Percentiles rank a stretch among this genome's conserved stretches.
phyloP scores from a whole-genome alignment of 2,888 invertebrate species.

The Epinotia bilunana region DNA sequence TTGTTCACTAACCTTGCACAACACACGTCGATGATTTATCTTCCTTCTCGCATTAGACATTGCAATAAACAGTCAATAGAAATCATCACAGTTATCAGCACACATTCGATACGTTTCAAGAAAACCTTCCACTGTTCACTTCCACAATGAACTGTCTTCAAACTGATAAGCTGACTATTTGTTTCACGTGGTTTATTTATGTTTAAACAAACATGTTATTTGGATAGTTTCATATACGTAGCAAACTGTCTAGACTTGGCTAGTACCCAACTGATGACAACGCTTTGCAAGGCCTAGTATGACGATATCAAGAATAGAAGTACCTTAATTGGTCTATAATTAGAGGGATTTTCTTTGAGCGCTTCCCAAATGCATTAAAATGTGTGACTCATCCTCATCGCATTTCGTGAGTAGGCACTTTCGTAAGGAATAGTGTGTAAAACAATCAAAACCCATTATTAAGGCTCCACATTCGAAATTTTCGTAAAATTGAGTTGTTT shows the following conservation, averaged over 20 bases:
- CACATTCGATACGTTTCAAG: background rate
- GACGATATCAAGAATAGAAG: constrained; percentile 13
- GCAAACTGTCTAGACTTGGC: constrained; percentile 37
- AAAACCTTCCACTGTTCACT: constrained; percentile 8
- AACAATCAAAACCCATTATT: too few relatives aligned
- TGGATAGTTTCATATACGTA: constrained; percentile 27
- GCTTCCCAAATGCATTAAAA: constrained; percentile 7
- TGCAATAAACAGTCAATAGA: constrained; percentile 3
- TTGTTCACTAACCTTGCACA: constrained; percentile 49
- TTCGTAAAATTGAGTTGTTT: too few relatives aligned
- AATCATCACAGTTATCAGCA: background rate
- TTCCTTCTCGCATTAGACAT: constrained; percentile 48
- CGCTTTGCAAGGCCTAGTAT: constrained; percentile 30
- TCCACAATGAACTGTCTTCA: constrained; percentile 9
- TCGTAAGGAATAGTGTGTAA: too few relatives aligned
- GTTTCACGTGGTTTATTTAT: constrained; percentile 29
- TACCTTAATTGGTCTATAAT: background rate
- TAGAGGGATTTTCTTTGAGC: constrained; percentile 9
- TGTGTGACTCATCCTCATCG: constrained; percentile 6
- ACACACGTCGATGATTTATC: constrained; percentile 45
- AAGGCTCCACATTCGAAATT: too few relatives aligned
- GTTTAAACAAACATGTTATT: constrained; percentile 34
- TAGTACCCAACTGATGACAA: constrained; percentile 22
- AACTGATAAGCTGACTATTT: constrained; percentile 29
- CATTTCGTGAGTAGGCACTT: background rate